Conservation (phyloP, 1,140 invertebrate genomes). For the Varroa destructor region DNA sequence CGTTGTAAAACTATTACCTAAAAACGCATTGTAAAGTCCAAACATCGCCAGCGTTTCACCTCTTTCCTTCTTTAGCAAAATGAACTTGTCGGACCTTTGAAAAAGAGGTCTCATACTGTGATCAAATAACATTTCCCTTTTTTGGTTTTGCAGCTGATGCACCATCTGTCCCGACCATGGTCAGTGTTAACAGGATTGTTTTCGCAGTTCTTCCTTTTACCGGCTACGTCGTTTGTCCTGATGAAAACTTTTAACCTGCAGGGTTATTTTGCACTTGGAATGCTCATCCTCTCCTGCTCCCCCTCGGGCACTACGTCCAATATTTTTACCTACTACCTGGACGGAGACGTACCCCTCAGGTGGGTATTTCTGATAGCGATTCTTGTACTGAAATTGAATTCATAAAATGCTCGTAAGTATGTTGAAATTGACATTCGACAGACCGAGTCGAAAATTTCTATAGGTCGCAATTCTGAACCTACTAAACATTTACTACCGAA, state of each 20-base stretch:
- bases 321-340: constrained; percentile 41
- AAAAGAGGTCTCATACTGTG: too few relatives aligned
- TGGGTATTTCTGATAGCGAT: constrained; percentile 30
- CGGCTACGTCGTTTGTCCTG: constrained; percentile 39
- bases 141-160: constrained; percentile 33
- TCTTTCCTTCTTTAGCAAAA: too few relatives aligned
- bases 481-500: not conserved
- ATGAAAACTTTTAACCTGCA: constrained; percentile 34
- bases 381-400: constrained; percentile 5
- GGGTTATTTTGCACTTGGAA: constrained; percentile 35
- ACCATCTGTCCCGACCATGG: constrained; percentile 39
- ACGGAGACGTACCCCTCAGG: constrained; percentile 42
- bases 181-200: constrained; percentile 41
- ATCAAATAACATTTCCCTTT: too few relatives aligned
- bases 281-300: constrained; percentile 40
- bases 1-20: too few relatives aligned
- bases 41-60: too few relatives aligned
- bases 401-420: not conserved
- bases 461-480: not conserved
- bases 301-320: constrained; percentile 42
- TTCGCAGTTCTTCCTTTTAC: constrained; percentile 42
- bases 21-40: too few relatives aligned
- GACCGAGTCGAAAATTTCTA: not conserved
- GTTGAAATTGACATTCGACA: not conserved
- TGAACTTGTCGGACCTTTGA: too few relatives aligned